phyloP scores from a whole-genome alignment of 2,113 vertebrate species.

The Rhombomys opimus region DNA sequence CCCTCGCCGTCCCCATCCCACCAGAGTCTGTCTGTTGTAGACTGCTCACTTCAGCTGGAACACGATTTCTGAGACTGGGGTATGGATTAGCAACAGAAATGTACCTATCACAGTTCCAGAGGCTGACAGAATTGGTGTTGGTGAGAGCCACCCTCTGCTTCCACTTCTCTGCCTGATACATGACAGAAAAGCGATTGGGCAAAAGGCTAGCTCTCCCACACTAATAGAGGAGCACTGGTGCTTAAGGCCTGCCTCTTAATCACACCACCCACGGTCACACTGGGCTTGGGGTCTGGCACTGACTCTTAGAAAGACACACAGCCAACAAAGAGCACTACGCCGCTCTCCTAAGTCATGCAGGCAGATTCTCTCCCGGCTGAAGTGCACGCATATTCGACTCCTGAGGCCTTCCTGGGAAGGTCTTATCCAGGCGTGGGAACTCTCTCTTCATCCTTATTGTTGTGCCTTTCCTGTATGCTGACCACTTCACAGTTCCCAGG shows the following conservation, averaged over 20 bases:
- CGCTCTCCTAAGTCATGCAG: not conserved
- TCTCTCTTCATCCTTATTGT: not conserved
- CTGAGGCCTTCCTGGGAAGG: not conserved
- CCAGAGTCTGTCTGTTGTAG: not conserved
- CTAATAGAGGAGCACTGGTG: not conserved
- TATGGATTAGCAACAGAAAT: not conserved
- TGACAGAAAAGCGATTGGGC: not conserved
- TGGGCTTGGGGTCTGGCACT: not conserved
- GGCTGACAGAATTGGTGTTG: not conserved
- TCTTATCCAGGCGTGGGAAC: accelerated
- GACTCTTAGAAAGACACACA: not conserved
- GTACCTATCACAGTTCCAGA: not conserved
- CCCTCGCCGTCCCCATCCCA: accelerated
- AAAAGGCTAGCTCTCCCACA: not conserved
- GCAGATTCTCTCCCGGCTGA: accelerated
- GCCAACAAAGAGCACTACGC: too few relatives aligned
- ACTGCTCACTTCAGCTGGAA: not conserved
- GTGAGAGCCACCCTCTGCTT: not conserved
- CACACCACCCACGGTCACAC: too few relatives aligned
- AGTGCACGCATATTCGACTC: not conserved
- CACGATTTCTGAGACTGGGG: not conserved
- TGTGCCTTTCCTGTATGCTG: accelerated
- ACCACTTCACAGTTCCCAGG: not conserved
- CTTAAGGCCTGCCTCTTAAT: not conserved
- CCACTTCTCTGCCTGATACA: not conserved